phyloP scores from a whole-genome alignment of 2,113 vertebrate genomes.

The Peucedramus taeniatus region DNA sequence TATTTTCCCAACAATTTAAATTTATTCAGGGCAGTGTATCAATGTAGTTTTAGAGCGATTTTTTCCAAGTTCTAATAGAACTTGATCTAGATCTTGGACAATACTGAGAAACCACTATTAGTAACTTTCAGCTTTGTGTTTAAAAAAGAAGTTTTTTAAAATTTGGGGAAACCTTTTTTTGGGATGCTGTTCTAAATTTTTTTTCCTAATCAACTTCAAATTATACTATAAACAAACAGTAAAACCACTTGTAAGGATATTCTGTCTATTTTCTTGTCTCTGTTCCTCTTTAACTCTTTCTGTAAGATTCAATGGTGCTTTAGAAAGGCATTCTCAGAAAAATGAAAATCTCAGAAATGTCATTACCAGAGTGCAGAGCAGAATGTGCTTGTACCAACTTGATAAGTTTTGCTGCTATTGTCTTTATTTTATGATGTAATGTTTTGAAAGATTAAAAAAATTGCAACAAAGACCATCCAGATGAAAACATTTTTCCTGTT shows the following conservation, averaged over 20 bases:
- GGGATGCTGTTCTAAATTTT: not conserved
- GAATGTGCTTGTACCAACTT: conserved; percentile 66
- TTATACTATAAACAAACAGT: not conserved
- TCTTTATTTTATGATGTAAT: conserved; percentile 69
- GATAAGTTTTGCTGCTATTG: conserved; percentile 73
- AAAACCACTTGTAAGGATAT: conserved; percentile 21
- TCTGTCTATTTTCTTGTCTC: not conserved
- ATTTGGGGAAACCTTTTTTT: not conserved
- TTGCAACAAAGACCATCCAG: conserved; percentile 73
- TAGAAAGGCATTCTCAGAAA: conserved; percentile 64
- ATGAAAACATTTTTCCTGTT: conserved; percentile 39
- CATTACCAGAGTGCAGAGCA: conserved; percentile 56
- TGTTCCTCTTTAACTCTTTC: not conserved
- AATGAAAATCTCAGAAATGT: conserved; percentile 52
- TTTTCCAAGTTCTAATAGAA: not conserved
- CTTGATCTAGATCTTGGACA: not conserved
- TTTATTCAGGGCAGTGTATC: not conserved
- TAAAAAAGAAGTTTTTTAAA: not conserved
- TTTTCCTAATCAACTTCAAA: not conserved
- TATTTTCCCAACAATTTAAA: not conserved
- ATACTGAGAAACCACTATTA: not conserved
- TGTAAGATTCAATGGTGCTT: conserved; percentile 72
- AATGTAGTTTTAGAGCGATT: not conserved
- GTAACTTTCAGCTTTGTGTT: not conserved
- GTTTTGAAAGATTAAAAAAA: conserved; percentile 62